Conservation (phyloP, 2,888 invertebrate genomes). For the Ptychoptera contaminata region DNA sequence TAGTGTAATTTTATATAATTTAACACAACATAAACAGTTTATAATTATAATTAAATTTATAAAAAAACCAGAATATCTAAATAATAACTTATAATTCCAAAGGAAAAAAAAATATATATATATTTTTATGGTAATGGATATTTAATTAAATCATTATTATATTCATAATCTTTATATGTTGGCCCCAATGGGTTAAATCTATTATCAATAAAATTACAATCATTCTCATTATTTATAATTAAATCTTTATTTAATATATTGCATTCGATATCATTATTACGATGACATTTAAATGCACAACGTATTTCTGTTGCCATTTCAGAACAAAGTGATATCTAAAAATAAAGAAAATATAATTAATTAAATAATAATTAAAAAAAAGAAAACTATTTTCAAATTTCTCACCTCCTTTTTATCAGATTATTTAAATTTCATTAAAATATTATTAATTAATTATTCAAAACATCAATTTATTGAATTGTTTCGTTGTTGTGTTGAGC, state of each 20-base stretch:
- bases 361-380: not conserved
- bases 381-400: not conserved
- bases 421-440: too few species aligned
- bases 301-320: constrained; percentile 59
- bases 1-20: too few species aligned
- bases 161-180: constrained; percentile 8
- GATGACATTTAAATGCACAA: constrained; percentile 44
- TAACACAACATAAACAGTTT: too few species aligned
- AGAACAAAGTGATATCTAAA: constrained; percentile 52
- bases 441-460: too few species aligned
- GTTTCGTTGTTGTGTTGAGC: too few species aligned
- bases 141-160: constrained; percentile 2
- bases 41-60: too few species aligned
- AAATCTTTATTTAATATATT: constrained; percentile 1
- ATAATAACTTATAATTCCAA: too few species aligned
- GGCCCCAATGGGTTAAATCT: constrained; percentile 9
- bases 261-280: not conserved
- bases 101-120: too few species aligned
- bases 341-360: constrained; percentile 5
- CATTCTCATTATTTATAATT: constrained; percentile 3
- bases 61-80: too few species aligned
- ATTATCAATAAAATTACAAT: constrained; percentile 4
- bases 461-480: too few species aligned
- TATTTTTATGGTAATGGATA: constrained; percentile 1
- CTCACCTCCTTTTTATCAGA: not conserved